Conservation (phyloP, 2,888 invertebrate genomes). For the Eristalis pertinax region DNA sequence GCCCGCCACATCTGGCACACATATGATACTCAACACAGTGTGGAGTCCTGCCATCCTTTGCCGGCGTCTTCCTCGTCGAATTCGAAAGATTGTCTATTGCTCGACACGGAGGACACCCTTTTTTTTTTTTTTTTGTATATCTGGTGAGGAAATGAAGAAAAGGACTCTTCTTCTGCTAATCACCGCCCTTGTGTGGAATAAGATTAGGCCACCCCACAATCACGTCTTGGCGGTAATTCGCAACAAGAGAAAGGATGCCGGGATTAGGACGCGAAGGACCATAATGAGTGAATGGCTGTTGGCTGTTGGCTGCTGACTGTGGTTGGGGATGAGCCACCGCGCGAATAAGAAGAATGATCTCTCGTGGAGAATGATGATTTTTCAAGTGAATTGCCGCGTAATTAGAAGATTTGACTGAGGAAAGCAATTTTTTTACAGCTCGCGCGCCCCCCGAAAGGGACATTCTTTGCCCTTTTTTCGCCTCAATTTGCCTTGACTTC, state of each 20-base stretch:
- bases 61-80: slow-evolving; percentile 23
- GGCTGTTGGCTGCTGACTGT: not conserved
- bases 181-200: slow-evolving; percentile 63
- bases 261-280: slow-evolving; percentile 52
- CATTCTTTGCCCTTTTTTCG: slow-evolving; percentile 1
- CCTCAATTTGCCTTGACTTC: slow-evolving; percentile 26
- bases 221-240: slow-evolving; percentile 45
- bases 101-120: slow-evolving; percentile 2
- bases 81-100: slow-evolving; percentile 36
- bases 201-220: slow-evolving; percentile 43
- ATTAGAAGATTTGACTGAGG: slow-evolving; percentile 66
- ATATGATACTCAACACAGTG: slow-evolving; percentile 56
- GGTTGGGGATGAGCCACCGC: not conserved
- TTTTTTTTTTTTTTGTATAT: too few species aligned
- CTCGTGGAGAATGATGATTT: slow-evolving; percentile 30
- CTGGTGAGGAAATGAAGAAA: slow-evolving; percentile 43
- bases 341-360: slow-evolving; percentile 36
- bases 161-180: slow-evolving; percentile 62
- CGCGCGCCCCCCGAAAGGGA: slow-evolving; percentile 6
- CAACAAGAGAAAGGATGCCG: slow-evolving; percentile 53
- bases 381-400: slow-evolving; percentile 68
- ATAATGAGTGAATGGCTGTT: slow-evolving; percentile 7
- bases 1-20: slow-evolving; percentile 30
- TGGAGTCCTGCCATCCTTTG: slow-evolving; percentile 48
- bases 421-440: slow-evolving; percentile 51